Evolutionary conservation across 2,888 invertebrate species (phyloP), one percentile per base, ranked within the genome.

Genomic region (Sarcophaga variegata): DNA sequence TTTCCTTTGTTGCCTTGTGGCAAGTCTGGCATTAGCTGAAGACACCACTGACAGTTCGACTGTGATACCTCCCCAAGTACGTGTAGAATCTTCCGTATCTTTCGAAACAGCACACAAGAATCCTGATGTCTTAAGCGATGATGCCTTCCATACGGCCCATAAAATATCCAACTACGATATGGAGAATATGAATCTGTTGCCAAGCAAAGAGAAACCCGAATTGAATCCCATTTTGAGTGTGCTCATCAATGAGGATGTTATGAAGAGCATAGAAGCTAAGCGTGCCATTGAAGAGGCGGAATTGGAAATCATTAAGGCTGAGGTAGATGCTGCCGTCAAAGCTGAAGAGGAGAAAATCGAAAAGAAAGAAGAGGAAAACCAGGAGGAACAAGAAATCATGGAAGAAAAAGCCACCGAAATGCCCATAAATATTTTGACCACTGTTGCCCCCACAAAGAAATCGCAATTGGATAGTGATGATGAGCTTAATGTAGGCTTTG

Each of bases 91-190:
- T 63, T 84, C 89, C 6, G 88, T 88, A 3, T 85, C 88, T 12
- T 96, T 96, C 90, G 96, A 96, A 93, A 96, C 96, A 3, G 94
- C 96, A 3, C 97, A 97, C 91, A 97, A 96, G 93, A 94, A 96
- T 88, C 92, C 90, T 1, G 90, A 89, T n/a, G 96, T 95, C 0
- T 94, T 94, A 20, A 94, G 94, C 11, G 89, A 88, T 64, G 84
- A 85, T 20, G 90, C 90, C 17, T 93, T 93, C 86, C 91, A 92
- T 54, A 93, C 93, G 17, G 88, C 93, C 12, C 93, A 93, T 71
- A 91, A 90, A 85, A 93, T 93, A 47, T 77, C 87, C 5, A 83
- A 84, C 27, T 88, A 84, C 45, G 83, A 85, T n/a, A 81, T 85
- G 17, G 81, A 87, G 11, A 54, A 83, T 0, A 91, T 92, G 90